Percentiles rank a stretch among this genome's conserved stretches.
These are phyloP conservation scores for Calliscelio sp. DNA, from an alignment of 2,888 invertebrate species.

Conservation along the genomic window DNA sequence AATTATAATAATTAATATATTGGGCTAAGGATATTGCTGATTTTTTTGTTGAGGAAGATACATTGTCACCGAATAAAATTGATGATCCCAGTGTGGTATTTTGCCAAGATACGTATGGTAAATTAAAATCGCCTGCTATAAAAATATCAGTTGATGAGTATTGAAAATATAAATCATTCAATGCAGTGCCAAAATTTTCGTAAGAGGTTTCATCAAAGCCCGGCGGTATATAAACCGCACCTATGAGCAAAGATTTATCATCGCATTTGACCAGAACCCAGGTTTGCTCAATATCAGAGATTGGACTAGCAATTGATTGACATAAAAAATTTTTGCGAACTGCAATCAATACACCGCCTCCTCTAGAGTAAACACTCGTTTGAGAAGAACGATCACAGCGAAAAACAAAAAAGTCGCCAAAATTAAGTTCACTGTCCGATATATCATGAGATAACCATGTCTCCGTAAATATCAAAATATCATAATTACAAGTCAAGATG, in stretches of 20 bases:
- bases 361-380: neutral
- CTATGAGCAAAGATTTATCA: neutral
- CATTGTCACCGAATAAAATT: too few relatives aligned
- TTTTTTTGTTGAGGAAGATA: neutral
- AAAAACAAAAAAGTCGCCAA: neutral
- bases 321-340: neutral
- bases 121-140: neutral
- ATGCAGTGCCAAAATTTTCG: neutral
- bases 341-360: slow-evolving; percentile 13
- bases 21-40: neutral
- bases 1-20: neutral
- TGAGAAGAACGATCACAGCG: neutral
- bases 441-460: neutral
- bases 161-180: neutral
- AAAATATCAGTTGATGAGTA: neutral
- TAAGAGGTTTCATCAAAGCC: neutral
- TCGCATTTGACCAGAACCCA: neutral
- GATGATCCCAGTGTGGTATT: too few relatives aligned
- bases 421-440: neutral
- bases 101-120: too few relatives aligned
- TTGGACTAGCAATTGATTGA: neutral
- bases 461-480: neutral
- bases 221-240: neutral
- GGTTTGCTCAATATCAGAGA: neutral
- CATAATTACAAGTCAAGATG: neutral